Conservation (phyloP, 2,113 vertebrate species). For the Trematocara zebra region DNA sequence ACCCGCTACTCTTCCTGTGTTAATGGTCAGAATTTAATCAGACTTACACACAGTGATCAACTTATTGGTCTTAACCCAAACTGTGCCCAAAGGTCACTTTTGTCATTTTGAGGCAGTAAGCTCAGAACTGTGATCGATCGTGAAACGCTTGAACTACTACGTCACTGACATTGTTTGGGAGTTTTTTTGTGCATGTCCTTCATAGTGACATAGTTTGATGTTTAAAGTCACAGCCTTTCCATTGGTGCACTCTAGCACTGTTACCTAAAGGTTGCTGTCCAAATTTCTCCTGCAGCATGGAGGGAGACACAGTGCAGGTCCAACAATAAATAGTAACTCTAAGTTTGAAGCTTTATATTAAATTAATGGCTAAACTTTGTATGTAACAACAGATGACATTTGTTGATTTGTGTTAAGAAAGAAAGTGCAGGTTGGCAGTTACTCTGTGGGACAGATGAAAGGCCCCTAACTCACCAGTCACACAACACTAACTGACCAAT, state of each 20-base stretch:
- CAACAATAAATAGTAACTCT: background rate
- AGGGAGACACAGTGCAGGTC: background rate
- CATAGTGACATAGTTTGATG: background rate
- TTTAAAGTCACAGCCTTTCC: background rate
- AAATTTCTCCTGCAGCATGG: background rate
- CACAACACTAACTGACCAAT: background rate
- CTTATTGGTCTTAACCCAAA: background rate
- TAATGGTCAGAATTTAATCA: background rate
- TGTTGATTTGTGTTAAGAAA: background rate
- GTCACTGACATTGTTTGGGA: background rate
- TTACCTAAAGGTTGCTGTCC: background rate
- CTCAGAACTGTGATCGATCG: background rate
- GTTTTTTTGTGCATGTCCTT: accelerated
- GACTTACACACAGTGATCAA: background rate
- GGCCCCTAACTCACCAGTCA: background rate
- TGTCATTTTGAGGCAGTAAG: background rate
- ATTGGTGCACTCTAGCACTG: background rate
- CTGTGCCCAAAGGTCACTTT: background rate
- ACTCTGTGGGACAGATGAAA: background rate
- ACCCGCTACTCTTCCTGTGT: background rate
- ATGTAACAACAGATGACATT: background rate
- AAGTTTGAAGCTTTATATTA: background rate
- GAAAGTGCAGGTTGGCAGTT: background rate
- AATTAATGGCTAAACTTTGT: background rate
- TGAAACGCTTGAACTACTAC: background rate